Evolutionary conservation across 2,113 vertebrate species (phyloP), one percentile per base, ranked within the genome.

Genomic region (Cyprinodon brontotheroides): DNA sequence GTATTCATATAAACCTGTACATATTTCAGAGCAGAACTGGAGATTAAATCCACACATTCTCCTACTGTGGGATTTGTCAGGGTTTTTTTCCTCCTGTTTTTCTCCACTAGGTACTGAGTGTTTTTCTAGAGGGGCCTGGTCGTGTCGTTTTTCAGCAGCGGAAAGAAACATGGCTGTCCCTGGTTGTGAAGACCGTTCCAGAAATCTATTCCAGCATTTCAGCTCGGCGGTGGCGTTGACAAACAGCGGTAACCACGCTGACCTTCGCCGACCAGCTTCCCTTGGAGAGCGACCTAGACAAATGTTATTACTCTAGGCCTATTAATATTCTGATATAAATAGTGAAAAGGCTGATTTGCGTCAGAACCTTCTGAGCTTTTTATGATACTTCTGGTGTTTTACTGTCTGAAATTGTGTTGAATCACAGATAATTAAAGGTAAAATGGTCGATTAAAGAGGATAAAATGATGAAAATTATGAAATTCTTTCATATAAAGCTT

Each of bases 1-100:
- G 77, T 11, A 22, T 79, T 83, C 84, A 89, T 89, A 90, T 89
- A 87, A 87, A 81, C 78, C 41, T 10, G 40, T 57, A 79, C 75
- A 86, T 87, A 89, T 84, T 83, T 81, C 79, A 80, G 80, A 73
- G 68, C 65, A 13, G 40, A 9, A 38, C 81, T 72, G 75, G 68
- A 89, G 78, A 85, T 83, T 86, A 81, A 87, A 72, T 87, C 79
- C 88, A 90, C 79, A 80, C 74, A 85, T 85, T 88, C 87, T 81
- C 83, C 71, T 82, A 85, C 84, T 85, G 86, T 89, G 78, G 76
- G 86, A 84, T 74, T 77, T 20, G 37, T 73, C 72, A 80, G 89
- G 81, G 87, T 75, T 89, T 86, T n/a, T 22, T 65, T 39, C 17
- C 84, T 39, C 9, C 17, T 65, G 11, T 65, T 17, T 10, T 0